Evolutionary conservation across 2,797 vertebrate species (phyloP).

Genomic region (Semotilus atromaculatus): DNA sequence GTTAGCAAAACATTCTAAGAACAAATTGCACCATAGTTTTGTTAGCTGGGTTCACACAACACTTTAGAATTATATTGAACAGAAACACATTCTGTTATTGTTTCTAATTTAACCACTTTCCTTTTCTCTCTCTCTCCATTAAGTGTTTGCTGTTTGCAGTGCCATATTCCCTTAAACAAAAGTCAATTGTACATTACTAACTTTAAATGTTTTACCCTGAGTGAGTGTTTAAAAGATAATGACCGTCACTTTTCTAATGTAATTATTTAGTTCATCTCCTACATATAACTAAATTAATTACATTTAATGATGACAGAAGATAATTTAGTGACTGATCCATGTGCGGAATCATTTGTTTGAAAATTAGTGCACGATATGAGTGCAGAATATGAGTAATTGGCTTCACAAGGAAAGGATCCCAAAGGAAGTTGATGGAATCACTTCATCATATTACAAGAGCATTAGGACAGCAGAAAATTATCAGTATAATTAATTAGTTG

Average conservation of each 20-base stretch:
- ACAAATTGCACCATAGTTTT: too few relatives aligned
- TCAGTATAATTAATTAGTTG: slow-evolving; percentile 29
- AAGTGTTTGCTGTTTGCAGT: neutral
- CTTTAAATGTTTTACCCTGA: neutral
- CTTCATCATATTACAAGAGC: slow-evolving; percentile 10
- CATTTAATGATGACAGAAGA: neutral
- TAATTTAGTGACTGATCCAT: neutral
- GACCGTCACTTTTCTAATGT: neutral
- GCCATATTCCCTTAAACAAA: neutral
- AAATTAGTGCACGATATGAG: neutral
- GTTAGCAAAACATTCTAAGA: too few relatives aligned
- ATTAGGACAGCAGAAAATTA: neutral
- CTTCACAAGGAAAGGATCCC: neutral
- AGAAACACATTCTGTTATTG: neutral
- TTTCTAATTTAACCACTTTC: neutral
- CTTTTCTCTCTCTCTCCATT: neutral
- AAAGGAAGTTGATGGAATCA: slow-evolving; percentile 25
- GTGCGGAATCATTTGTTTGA: neutral
- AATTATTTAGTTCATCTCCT: neutral
- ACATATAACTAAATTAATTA: neutral
- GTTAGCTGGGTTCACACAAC: neutral
- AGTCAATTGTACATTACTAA: neutral
- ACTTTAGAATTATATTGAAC: neutral
- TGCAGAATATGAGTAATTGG: neutral
- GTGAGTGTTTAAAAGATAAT: neutral